These are phyloP conservation scores for Vulpes vulpes DNA, from an alignment of 2,113 vertebrate genomes.

Conservation along the genomic window DNA sequence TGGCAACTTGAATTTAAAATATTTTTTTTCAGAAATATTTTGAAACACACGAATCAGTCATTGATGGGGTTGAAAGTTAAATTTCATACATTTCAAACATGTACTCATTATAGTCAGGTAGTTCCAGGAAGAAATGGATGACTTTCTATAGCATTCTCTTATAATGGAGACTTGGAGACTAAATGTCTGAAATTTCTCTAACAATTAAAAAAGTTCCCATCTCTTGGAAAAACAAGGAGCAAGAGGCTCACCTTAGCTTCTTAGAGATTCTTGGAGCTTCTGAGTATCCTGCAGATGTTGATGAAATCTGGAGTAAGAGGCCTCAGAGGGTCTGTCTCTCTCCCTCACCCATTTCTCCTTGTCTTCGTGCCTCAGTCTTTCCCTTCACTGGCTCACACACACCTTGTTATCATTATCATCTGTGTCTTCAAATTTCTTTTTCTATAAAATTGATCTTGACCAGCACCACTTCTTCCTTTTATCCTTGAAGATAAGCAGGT, in stretches of 20 bases:
- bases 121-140: neutral
- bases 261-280: neutral
- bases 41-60: neutral
- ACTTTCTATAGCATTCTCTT: neutral
- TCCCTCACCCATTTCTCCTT: accelerated
- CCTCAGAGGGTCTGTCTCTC: neutral
- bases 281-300: neutral
- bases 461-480: neutral
- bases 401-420: neutral
- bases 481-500: neutral
- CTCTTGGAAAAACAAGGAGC: neutral
- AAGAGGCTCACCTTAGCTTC: neutral
- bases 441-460: neutral
- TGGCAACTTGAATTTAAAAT: neutral
- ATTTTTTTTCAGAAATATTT: neutral
- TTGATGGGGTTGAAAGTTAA: neutral
- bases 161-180: neutral
- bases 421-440: neutral
- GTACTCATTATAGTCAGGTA: neutral
- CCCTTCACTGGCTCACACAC: neutral
- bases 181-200: neutral
- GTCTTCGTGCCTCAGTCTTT: neutral
- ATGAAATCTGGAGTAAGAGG: neutral
- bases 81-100: neutral
- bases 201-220: neutral